phyloP scores from a whole-genome alignment of 2,113 vertebrate genomes.

The Leucosticte australis region DNA sequence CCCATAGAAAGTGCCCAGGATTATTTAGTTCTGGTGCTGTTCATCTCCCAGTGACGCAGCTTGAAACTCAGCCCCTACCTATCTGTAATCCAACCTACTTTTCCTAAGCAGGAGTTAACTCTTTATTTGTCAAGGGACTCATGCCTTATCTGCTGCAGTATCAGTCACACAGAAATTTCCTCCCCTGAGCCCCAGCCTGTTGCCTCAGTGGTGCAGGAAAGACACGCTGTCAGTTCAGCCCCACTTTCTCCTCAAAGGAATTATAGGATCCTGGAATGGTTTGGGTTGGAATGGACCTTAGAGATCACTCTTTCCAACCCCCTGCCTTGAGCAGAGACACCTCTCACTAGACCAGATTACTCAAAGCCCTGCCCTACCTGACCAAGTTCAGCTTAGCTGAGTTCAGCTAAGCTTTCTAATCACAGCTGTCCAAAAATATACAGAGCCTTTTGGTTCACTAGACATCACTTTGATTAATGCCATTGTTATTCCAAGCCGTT shows the following conservation, averaged over 20 bases:
- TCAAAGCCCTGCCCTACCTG: not conserved
- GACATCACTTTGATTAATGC: not conserved
- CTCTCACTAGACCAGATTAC: not conserved
- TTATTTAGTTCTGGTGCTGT: not conserved
- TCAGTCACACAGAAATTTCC: not conserved
- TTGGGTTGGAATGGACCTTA: not conserved
- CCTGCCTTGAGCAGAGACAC: not conserved
- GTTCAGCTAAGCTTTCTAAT: not conserved
- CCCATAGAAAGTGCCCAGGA: rapidly evolving
- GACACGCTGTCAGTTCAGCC: not conserved
- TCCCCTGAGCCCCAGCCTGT: not conserved
- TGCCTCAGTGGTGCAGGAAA: not conserved
- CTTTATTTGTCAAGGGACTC: not conserved
- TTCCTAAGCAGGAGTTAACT: not conserved
- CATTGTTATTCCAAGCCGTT: not conserved
- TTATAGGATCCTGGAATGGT: not conserved
- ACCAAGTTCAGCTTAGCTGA: not conserved
- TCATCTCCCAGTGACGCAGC: not conserved
- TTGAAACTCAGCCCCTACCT: not conserved
- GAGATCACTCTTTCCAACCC: not conserved
- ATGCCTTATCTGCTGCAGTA: not conserved
- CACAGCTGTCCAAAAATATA: not conserved
- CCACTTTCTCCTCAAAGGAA: not conserved
- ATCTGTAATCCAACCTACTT: not conserved
- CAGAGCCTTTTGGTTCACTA: not conserved